phyloP scores from a whole-genome alignment of 2,888 invertebrate genomes.

The Hydraecia micacea region DNA sequence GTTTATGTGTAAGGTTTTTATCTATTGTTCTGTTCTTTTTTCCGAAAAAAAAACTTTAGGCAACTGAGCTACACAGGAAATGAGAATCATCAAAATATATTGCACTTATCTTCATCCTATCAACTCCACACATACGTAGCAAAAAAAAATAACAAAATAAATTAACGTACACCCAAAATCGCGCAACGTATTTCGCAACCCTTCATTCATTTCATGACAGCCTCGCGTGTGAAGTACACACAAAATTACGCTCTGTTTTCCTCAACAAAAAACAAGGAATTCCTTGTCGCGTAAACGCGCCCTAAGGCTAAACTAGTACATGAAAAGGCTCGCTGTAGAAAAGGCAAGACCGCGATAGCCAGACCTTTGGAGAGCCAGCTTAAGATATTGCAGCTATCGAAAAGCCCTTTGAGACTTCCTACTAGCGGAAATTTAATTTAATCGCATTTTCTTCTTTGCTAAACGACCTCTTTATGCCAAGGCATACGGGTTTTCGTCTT shows the following conservation, averaged over 20 bases:
- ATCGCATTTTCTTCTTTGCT: constrained; percentile 86
- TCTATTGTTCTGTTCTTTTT: no score
- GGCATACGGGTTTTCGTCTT: constrained; percentile 73
- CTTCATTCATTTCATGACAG: constrained; percentile 68
- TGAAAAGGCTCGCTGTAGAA: constrained; percentile 73
- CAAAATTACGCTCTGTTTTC: constrained; percentile 64
- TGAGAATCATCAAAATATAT: constrained; percentile 1
- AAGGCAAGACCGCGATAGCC: constrained; percentile 72
- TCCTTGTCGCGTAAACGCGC: constrained; percentile 64
- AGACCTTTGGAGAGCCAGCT: constrained; percentile 78
- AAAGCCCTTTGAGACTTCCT: constrained; percentile 86
- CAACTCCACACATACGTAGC: background rate
- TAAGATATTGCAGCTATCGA: constrained; percentile 87
- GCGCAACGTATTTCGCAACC: constrained; percentile 52
- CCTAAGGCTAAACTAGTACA: constrained; percentile 66
- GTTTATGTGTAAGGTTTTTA: background rate
- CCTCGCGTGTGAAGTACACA: constrained; percentile 67
- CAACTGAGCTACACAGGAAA: background rate
- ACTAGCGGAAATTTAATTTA: constrained; percentile 87
- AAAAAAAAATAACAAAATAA: constrained; percentile 38
- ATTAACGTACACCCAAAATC: constrained; percentile 53
- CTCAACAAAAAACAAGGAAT: constrained; percentile 66
- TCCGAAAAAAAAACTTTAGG: no score
- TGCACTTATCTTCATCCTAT: constrained; percentile 8
- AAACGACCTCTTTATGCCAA: constrained; percentile 78